Percentiles rank a stretch among this genome's conserved stretches.
phyloP scores from a whole-genome alignment of 2,113 vertebrate genomes.

The western clawed frog (Xenopus tropicalis) region UCB_Xtro_10.0 CM004448.2:70875001-70875500 shows the following conservation, averaged over 20 bases:
- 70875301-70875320: not conserved
- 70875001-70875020: too few species aligned
- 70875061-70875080: too few species aligned
- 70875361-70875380: too few species aligned
- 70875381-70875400: conserved; percentile 74
- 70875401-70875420: conserved; percentile 65
- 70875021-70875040: too few species aligned
- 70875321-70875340: not conserved
- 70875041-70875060: too few species aligned
- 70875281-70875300: conserved; percentile 2
- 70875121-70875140: conserved; percentile 89
- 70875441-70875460: conserved; percentile 95
- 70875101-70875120: conserved; percentile 94
- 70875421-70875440: conserved; percentile 88
- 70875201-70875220: conserved; percentile 94
- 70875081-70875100: conserved; percentile 73
- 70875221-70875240: conserved; percentile 88
- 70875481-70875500: conserved; percentile 79
- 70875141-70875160: conserved; percentile 95
- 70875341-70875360: too few species aligned
- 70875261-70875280: conserved; percentile 93
- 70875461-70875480: conserved; percentile 87
- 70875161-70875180: conserved; percentile 91
- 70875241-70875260: conserved; percentile 88
- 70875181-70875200: conserved; percentile 86